A percentile compares a stretch with the other conserved stretches of the same genome.
Conservation (phyloP, 92 coral and sea anemone species). For the Desmophyllum pertusum region DNA sequence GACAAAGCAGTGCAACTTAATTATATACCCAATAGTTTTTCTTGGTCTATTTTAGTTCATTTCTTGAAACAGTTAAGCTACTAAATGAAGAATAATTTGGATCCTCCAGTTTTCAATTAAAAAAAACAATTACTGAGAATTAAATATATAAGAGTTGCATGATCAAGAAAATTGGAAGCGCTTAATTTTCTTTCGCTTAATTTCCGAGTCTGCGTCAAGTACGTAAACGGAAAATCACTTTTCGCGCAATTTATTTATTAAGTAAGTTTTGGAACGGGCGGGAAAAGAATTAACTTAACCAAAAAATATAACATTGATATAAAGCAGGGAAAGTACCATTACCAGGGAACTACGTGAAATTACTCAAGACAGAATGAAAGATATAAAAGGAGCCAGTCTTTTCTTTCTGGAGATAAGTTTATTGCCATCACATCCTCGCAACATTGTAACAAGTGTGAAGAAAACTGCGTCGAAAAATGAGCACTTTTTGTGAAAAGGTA, state of each 20-base stretch:
- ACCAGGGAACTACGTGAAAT: neutral
- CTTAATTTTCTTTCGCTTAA: neutral
- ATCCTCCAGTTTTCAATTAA: neutral
- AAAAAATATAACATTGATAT: neutral
- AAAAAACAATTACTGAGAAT: neutral
- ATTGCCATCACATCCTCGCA: neutral
- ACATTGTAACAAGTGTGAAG: neutral
- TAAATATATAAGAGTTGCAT: neutral
- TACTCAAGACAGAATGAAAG: neutral
- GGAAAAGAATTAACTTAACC: neutral
- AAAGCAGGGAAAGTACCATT: neutral
- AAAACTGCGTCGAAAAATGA: neutral
- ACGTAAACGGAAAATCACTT: conserved; percentile 3
- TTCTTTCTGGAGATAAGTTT: neutral
- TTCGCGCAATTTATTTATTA: neutral
- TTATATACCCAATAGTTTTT: too few species aligned
- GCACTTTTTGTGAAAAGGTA: neutral
- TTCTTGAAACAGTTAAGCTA: neutral
- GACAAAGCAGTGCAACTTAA: too few species aligned
- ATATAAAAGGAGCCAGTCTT: neutral
- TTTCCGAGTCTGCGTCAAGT: neutral
- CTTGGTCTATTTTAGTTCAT: neutral
- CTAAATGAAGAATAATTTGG: neutral
- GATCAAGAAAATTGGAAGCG: neutral
- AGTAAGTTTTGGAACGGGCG: neutral